A percentile compares a stretch with the other conserved stretches of the same genome.
Evolutionary conservation across 2,888 invertebrate genomes (phyloP).

Genomic region (Diachrysia chrysitis): DNA sequence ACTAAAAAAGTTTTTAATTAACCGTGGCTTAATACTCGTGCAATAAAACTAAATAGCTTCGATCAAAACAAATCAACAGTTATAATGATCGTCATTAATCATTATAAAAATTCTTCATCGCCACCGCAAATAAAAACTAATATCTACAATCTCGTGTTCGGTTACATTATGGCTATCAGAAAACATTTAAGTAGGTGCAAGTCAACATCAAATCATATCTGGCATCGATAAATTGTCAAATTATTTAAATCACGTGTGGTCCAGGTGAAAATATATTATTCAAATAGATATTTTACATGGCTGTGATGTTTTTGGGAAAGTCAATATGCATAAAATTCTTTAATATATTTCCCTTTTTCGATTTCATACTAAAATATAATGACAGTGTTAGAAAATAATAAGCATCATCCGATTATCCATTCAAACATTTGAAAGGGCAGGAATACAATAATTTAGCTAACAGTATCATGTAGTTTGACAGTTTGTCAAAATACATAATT

Average conservation of each 20-base stretch:
- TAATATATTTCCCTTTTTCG: conserved; percentile 39
- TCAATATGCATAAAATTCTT: conserved; percentile 55
- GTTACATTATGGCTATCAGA: conserved; percentile 66
- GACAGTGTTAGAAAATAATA: background rate
- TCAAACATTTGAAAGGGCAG: background rate
- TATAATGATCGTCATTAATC: conserved; percentile 72
- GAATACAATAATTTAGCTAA: background rate
- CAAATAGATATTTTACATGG: conserved; percentile 57
- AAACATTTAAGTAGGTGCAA: conserved; percentile 66
- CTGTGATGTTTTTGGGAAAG: conserved; percentile 54
- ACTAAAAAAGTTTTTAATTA: conserved; percentile 62
- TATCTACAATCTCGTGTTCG: conserved; percentile 67
- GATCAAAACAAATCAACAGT: conserved; percentile 76
- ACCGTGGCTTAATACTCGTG: conserved; percentile 60
- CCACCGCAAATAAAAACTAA: conserved; percentile 71
- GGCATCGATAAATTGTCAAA: conserved; percentile 77
- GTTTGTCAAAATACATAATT: no score
- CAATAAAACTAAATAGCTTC: conserved; percentile 70
- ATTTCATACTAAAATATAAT: conserved; percentile 13
- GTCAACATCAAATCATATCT: conserved; percentile 73
- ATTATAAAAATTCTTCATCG: conserved; percentile 71
- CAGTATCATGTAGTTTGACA: background rate
- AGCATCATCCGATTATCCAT: background rate
- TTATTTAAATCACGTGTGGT: conserved; percentile 80
- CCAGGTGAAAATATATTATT: conserved; percentile 58